Conservation (phyloP, 2,888 invertebrate genomes). For the Amorpha juglandis region DNA sequence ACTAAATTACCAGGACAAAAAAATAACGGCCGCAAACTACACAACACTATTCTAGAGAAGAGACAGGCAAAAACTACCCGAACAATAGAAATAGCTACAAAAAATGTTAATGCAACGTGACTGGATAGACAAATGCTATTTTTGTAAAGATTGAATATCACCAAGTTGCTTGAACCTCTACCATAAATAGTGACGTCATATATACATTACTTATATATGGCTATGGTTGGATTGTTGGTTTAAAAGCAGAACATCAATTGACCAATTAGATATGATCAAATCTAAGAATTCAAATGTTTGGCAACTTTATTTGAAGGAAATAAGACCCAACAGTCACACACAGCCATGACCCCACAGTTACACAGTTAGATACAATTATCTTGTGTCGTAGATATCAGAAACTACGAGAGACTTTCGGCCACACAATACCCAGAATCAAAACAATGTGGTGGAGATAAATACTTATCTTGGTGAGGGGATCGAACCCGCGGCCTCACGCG, state of each 20-base stretch:
- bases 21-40: background rate
- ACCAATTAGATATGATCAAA: background rate
- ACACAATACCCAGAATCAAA: too few relatives aligned
- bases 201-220: background rate
- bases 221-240: background rate
- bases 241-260: background rate
- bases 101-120: background rate
- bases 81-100: background rate
- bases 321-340: too few relatives aligned
- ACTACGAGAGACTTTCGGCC: too few relatives aligned
- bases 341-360: too few relatives aligned
- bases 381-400: too few relatives aligned
- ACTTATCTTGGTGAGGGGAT: too few relatives aligned
- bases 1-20: too few relatives aligned
- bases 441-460: too few relatives aligned
- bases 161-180: background rate
- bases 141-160: background rate
- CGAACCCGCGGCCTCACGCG: too few relatives aligned
- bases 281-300: too few relatives aligned
- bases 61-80: slow-evolving; percentile 2
- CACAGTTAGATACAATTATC: too few relatives aligned
- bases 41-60: slow-evolving; percentile 4
- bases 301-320: too few relatives aligned
- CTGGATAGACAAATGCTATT: background rate
- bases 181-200: background rate